These are phyloP conservation scores for Scortum barcoo DNA, from an alignment of 2,113 vertebrate species.

Conservation along the genomic window DNA sequence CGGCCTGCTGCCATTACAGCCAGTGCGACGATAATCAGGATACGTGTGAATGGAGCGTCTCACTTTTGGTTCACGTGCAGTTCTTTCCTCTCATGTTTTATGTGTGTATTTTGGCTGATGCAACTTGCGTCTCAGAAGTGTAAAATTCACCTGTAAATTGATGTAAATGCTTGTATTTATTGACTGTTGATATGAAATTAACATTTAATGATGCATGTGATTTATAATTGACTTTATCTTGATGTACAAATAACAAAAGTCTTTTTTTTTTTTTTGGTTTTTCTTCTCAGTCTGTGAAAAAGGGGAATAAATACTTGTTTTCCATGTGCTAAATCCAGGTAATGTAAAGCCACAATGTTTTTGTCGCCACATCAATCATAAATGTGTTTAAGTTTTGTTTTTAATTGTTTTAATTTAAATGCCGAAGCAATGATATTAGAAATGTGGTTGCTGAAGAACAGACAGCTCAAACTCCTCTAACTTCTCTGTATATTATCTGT, in stretches of 20 bases:
- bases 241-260: background rate
- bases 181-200: background rate
- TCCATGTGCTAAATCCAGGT: background rate
- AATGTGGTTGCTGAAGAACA: too few relatives aligned
- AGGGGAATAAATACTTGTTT: background rate
- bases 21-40: background rate
- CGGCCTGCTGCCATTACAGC: background rate
- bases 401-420: background rate
- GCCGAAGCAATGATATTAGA: background rate
- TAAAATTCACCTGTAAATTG: background rate
- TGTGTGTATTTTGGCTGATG: background rate
- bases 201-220: background rate
- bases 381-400: background rate
- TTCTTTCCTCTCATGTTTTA: background rate
- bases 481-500: background rate
- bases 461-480: background rate
- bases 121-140: background rate
- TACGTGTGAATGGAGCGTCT: background rate
- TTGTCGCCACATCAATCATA: background rate
- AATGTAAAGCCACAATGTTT: background rate
- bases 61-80: background rate
- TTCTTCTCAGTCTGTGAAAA: background rate
- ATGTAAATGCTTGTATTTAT: background rate
- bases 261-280: background rate
- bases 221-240: conserved; percentile 7